Percentiles rank a stretch among this genome's conserved stretches.
Evolutionary conservation across 1,140 invertebrate genomes (phyloP).

Genomic region (Hydropsyche tenuis): DNA sequence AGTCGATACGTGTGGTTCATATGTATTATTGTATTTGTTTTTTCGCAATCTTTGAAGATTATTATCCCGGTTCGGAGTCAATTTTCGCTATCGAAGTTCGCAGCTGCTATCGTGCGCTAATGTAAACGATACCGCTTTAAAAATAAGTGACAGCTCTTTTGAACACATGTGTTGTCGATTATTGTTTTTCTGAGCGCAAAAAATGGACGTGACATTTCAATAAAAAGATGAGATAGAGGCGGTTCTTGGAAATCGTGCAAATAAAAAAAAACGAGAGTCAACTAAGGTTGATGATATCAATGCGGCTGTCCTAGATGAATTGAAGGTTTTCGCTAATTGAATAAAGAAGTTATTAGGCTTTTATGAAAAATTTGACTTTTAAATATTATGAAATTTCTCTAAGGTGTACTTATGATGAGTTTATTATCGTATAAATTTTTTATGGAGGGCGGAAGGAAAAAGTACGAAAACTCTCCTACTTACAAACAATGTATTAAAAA

Average conservation of each 20-base stretch:
- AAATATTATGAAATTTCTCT: background rate
- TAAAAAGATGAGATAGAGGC: background rate
- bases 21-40: background rate
- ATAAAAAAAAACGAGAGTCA: too few species aligned
- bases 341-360: too few species aligned
- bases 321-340: too few species aligned
- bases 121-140: background rate
- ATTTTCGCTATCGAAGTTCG: background rate
- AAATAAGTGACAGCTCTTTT: background rate
- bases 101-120: background rate
- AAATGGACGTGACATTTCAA: background rate
- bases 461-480: slow-evolving; percentile 13
- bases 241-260: background rate
- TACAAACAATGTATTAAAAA: slow-evolving; percentile 19
- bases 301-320: too few species aligned
- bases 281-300: too few species aligned
- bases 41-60: background rate
- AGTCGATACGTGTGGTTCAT: slow-evolving; percentile 5
- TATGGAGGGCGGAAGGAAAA: slow-evolving; percentile 2
- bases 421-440: slow-evolving; percentile 22
- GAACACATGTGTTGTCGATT: slow-evolving; percentile 19
- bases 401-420: background rate
- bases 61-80: background rate
- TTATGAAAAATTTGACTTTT: too few species aligned
- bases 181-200: slow-evolving; percentile 15